A percentile compares a stretch with the other conserved stretches of the same genome.
Conservation (phyloP, 2,888 invertebrate genomes). For the Philereme vetulata region DNA sequence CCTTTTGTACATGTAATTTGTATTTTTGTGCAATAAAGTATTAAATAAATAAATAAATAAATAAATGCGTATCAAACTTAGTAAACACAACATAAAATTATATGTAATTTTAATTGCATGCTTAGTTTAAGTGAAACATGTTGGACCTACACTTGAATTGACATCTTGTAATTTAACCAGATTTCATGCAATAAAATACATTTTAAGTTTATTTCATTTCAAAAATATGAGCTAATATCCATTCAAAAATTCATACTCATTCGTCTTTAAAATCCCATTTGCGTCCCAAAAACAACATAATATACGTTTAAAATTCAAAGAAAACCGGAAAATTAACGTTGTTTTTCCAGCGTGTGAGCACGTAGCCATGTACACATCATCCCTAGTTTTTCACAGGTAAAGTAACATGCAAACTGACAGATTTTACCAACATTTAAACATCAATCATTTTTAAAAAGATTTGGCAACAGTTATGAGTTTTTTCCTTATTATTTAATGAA, state of each 20-base stretch:
- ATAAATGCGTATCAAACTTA: too few relatives aligned
- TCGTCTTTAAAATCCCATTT: conserved; percentile 1
- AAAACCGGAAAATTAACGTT: conserved; percentile 9
- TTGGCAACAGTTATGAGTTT: too few relatives aligned
- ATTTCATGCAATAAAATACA: too few relatives aligned
- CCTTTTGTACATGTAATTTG: too few relatives aligned
- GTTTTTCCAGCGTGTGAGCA: not conserved
- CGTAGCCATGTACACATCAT: conserved; percentile 9
- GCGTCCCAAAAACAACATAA: conserved; percentile 6
- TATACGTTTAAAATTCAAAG: conserved; percentile 10
- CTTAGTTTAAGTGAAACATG: too few relatives aligned
- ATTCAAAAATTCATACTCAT: conserved; percentile 6
- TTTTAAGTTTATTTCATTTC: not conserved
- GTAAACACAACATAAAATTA: too few relatives aligned
- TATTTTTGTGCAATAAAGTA: too few relatives aligned
- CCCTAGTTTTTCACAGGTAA: not conserved
- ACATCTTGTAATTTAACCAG: too few relatives aligned
- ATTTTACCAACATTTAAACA: conserved; percentile 7
- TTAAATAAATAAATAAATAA: too few relatives aligned
- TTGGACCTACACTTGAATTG: too few relatives aligned
- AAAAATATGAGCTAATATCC: not conserved
- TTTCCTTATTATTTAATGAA: too few relatives aligned
- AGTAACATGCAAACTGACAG: not conserved
- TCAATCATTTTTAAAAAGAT: conserved; percentile 1
- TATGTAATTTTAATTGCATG: too few relatives aligned